Evolutionary conservation across 2,888 invertebrate species (phyloP).

Genomic region (Heterodera filipjevi): DNA sequence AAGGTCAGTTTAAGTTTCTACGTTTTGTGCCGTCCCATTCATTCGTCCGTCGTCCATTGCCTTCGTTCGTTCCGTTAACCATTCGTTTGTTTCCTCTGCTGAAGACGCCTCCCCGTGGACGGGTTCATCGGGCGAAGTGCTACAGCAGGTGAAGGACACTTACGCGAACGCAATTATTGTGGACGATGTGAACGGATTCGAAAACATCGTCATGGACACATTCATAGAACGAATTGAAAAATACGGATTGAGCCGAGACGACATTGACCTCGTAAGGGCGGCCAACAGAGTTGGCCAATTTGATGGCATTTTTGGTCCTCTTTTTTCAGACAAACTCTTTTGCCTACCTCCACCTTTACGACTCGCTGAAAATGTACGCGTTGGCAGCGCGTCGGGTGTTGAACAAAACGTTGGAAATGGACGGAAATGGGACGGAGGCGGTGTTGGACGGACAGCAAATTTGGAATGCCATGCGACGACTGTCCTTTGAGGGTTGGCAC

Average conservation of each 20-base stretch:
- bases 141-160: constrained; percentile 58
- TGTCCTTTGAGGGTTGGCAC: constrained; percentile 51
- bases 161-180: constrained; percentile 61
- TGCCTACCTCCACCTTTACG: constrained; percentile 49
- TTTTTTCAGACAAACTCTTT: constrained; percentile 45
- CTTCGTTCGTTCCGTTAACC: background rate
- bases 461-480: constrained; percentile 59
- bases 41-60: background rate
- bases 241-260: constrained; percentile 41
- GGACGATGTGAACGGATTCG: constrained; percentile 53
- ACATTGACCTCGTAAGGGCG: constrained; percentile 44
- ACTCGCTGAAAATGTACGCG: constrained; percentile 50
- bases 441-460: constrained; percentile 54
- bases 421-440: constrained; percentile 44
- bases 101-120: constrained; percentile 61
- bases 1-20: constrained; percentile 15
- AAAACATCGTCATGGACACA: constrained; percentile 42
- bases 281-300: background rate
- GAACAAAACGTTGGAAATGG: constrained; percentile 31
- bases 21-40: background rate
- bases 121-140: constrained; percentile 55
- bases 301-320: background rate
- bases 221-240: constrained; percentile 39
- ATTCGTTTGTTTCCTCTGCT: constrained; percentile 26
- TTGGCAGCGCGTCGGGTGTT: constrained; percentile 53